Conservation (phyloP, 2,797 vertebrate species). For the Molossus molossus region DNA sequence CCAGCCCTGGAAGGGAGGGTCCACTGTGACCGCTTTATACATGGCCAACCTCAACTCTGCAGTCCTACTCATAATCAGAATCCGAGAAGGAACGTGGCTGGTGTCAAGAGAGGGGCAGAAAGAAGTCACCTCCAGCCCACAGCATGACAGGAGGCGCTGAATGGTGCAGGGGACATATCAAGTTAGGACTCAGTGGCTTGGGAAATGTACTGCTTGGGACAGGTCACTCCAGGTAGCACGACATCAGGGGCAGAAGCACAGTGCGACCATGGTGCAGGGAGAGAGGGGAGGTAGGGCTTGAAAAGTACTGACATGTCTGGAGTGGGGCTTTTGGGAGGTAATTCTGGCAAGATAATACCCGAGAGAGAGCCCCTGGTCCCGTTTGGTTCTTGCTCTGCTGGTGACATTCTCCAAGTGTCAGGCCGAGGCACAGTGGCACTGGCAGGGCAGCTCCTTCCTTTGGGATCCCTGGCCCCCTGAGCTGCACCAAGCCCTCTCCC, state of each 20-base stretch:
- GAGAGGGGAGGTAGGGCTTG: not conserved
- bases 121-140: not conserved
- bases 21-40: not conserved
- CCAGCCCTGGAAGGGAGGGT: not conserved
- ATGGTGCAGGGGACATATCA: not conserved
- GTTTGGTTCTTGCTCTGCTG: not conserved
- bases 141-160: not conserved
- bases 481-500: not conserved
- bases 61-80: not conserved
- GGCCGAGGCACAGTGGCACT: not conserved
- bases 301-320: not conserved
- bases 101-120: not conserved
- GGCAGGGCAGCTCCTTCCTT: not conserved
- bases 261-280: not conserved
- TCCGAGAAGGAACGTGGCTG: not conserved
- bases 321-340: not conserved
- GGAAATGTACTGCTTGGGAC: not conserved
- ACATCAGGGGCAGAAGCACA: not conserved
- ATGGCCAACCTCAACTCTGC: not conserved
- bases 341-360: not conserved
- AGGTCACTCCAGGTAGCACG: not conserved
- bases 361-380: not conserved
- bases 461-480: not conserved
- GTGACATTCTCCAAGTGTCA: not conserved
- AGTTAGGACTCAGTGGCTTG: not conserved